These are phyloP conservation scores for Craniophora ligustri DNA, from an alignment of 2,888 invertebrate genomes.

Conservation along the genomic window DNA sequence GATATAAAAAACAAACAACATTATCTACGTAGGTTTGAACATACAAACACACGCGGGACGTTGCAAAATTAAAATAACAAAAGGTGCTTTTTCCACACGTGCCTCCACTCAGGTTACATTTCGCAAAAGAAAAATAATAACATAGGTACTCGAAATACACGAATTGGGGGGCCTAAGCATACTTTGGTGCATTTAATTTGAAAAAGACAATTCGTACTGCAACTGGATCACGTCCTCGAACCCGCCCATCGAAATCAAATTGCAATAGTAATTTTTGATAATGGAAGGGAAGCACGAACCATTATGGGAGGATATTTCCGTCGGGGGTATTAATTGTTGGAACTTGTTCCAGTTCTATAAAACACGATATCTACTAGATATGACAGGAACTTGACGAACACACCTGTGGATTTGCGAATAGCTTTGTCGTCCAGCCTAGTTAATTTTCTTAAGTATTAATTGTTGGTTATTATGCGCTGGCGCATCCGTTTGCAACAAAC, in stretches of 20 bases:
- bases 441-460: constrained; percentile 78
- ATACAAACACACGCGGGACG: constrained; percentile 54
- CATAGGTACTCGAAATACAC: constrained; percentile 63
- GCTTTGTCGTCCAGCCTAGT: constrained; percentile 68
- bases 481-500: constrained; percentile 76
- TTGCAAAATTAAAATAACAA: constrained; percentile 78
- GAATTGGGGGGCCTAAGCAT: constrained; percentile 72
- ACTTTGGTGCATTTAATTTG: constrained; percentile 78
- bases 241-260: constrained; percentile 79
- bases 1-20: constrained; percentile 27
- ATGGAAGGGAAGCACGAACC: constrained; percentile 76
- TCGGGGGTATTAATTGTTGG: constrained; percentile 74
- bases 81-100: constrained; percentile 77
- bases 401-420: constrained; percentile 79
- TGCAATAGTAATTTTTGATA: constrained; percentile 85
- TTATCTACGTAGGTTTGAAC: constrained; percentile 34
- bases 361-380: constrained; percentile 73
- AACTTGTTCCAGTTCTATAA: constrained; percentile 66
- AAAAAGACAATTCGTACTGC: constrained; percentile 79
- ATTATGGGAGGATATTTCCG: constrained; percentile 85
- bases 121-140: constrained; percentile 77
- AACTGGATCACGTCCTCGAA: constrained; percentile 74
- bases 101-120: constrained; percentile 79
- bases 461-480: constrained; percentile 72
- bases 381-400: constrained; percentile 54